Evolutionary conservation across 2,113 vertebrate species (phyloP).

Genomic region (Dissostichus mawsoni): DNA sequence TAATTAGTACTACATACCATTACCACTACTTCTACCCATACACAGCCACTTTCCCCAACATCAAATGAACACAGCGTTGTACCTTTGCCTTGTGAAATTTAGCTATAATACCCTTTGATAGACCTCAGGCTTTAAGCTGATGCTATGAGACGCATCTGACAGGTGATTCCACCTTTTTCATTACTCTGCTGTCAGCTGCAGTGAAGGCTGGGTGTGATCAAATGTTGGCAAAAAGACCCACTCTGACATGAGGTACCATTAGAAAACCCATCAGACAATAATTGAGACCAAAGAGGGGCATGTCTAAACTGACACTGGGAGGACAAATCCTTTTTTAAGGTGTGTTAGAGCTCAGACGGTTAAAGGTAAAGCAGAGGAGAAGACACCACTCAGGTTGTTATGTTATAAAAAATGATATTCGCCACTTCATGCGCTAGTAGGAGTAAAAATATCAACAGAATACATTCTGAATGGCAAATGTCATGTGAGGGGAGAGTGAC

Average conservation of each 20-base stretch:
- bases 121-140: slow-evolving; percentile 40
- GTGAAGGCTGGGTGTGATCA: slow-evolving; percentile 52
- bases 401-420: slow-evolving; percentile 23
- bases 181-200: slow-evolving; percentile 64
- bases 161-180: slow-evolving; percentile 56
- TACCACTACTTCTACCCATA: background rate
- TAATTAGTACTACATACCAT: background rate
- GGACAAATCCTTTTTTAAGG: slow-evolving; percentile 32
- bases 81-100: slow-evolving; percentile 30
- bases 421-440: slow-evolving; percentile 10
- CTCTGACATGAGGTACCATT: slow-evolving; percentile 55
- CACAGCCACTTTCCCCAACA: slow-evolving; percentile 1
- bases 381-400: slow-evolving; percentile 19
- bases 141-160: slow-evolving; percentile 58
- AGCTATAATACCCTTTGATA: slow-evolving; percentile 39
- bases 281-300: slow-evolving; percentile 65
- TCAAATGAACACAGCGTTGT: slow-evolving; percentile 14
- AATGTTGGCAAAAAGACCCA: slow-evolving; percentile 45
- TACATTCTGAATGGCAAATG: slow-evolving; percentile 31
- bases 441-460: background rate
- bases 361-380: slow-evolving; percentile 35
- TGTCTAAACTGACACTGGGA: slow-evolving; percentile 54
- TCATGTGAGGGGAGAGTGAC: slow-evolving; percentile 11
- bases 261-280: slow-evolving; percentile 67
- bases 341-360: slow-evolving; percentile 20